Evolutionary conservation across 2,888 invertebrate species (phyloP).

Genomic region (Apoda limacodes): DNA sequence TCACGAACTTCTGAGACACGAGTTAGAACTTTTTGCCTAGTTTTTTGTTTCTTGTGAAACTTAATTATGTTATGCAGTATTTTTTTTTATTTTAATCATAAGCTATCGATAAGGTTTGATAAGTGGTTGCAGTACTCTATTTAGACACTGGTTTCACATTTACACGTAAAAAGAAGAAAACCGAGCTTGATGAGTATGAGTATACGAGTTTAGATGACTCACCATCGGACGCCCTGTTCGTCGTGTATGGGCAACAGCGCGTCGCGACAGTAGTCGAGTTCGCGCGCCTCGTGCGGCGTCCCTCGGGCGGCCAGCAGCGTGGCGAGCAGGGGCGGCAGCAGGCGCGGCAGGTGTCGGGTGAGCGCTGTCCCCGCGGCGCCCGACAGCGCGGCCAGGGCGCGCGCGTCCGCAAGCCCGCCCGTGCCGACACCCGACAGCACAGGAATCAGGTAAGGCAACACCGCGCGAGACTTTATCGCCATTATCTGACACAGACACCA

Average conservation of each 20-base stretch:
- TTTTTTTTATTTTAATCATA: too few species aligned
- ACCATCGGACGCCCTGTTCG: slow-evolving; percentile 86
- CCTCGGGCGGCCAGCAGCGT: slow-evolving; percentile 80
- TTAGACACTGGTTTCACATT: too few species aligned
- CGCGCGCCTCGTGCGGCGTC: slow-evolving; percentile 73
- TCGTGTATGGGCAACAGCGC: slow-evolving; percentile 93
- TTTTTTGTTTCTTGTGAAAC: too few species aligned
- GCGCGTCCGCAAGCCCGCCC: slow-evolving; percentile 78
- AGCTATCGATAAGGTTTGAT: too few species aligned
- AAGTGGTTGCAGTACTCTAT: too few species aligned
- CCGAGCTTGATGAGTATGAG: too few species aligned
- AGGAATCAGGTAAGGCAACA: slow-evolving; percentile 95
- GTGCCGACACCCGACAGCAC: slow-evolving; percentile 77
- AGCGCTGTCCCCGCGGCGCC: slow-evolving; percentile 95
- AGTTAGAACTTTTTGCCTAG: too few species aligned
- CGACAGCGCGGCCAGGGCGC: slow-evolving; percentile 92
- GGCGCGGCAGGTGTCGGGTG: slow-evolving; percentile 89
- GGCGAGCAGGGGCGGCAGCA: slow-evolving; percentile 89
- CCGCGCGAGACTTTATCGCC: slow-evolving; percentile 95
- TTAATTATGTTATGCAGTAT: too few species aligned
- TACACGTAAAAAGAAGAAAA: too few species aligned
- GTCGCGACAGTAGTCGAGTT: slow-evolving; percentile 91
- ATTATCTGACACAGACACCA: slow-evolving; percentile 81
- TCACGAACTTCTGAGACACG: too few species aligned
- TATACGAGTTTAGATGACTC: too few species aligned